These are phyloP conservation scores for Metalampra italica DNA, from an alignment of 2,888 invertebrate species.

Conservation along the genomic window DNA sequence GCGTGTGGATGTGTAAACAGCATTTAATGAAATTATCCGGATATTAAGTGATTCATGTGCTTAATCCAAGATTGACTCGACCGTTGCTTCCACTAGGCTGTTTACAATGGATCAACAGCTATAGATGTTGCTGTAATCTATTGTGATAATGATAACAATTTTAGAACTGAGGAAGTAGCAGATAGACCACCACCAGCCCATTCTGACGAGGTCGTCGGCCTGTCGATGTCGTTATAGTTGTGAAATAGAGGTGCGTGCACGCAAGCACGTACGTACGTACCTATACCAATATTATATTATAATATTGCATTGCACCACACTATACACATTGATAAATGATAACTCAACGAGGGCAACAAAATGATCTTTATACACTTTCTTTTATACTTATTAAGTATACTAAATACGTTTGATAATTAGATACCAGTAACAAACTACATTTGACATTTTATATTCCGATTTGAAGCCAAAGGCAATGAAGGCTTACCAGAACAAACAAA, in stretches of 20 bases:
- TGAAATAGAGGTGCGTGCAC: constrained; percentile 35
- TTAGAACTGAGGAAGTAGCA: constrained; percentile 28
- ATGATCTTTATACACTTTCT: constrained; percentile 6
- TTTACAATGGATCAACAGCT: constrained; percentile 9
- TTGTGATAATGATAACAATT: constrained; percentile 10
- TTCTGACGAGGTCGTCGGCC: constrained; percentile 49
- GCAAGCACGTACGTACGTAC: constrained; percentile 3
- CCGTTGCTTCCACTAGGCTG: not conserved
- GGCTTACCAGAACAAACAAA: no score
- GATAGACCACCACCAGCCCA: constrained; percentile 31
- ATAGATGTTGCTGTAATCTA: constrained; percentile 3
- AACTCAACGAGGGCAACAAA: not conserved
- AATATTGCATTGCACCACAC: not conserved
- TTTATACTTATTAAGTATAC: no score
- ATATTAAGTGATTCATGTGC: not conserved
- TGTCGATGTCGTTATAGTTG: constrained; percentile 27
- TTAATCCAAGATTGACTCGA: constrained; percentile 1
- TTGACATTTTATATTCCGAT: no score
- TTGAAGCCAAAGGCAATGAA: no score
- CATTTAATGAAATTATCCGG: not conserved
- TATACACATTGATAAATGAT: not conserved
- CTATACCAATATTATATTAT: constrained; percentile 3
- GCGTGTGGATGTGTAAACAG: not conserved
- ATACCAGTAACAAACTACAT: not conserved
- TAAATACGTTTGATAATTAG: no score